Base-by-base conservation (phyloP, 2,797 vertebrate genomes). In the Parauchenoglanis punctatus region DNA sequence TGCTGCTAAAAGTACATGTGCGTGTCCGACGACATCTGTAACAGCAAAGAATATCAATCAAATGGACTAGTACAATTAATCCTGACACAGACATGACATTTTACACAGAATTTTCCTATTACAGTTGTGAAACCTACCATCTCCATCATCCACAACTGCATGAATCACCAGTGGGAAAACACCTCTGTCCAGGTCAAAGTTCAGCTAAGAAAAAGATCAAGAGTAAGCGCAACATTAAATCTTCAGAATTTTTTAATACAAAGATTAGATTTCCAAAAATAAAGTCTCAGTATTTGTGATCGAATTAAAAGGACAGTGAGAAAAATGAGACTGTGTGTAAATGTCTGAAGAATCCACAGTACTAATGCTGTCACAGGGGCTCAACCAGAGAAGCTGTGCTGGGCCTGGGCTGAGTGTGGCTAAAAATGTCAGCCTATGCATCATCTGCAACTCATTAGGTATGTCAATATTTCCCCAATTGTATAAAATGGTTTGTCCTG, bases 91-190 rank as follows among this genome's bases (percentile, higher is more conserved):
- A 80, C n/a, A 28, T 59, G 5, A 81, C 25, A 28, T 58, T 58
- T 49, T 52, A 25, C 5, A 59, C 0, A 63, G 35, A 72, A n/a
- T 40, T 1, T n/a, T 31, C 56, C 28, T 81, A 10, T 63, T 81
- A 10, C 1, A 17, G 20, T n/a, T 72, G 58, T 86, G 70, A 65
- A 20, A 93, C 97, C 92, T 94, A 99, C 98, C 98, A 0, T 99
- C 99, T 49, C 98, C 99, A 94, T 99, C 99, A 2, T 99, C 97
- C 77, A 99, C 98, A 88, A 98, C 95, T 0, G 99, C 98, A 89
- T 99, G 97, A 93, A 99, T 97, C 31, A 99, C 99, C 90, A 99
- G 96, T 23, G 99, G 99, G 89, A 99, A 99, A 89, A 99, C 94
- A 0, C 98, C 98, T 91, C 97, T 96, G 90, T 99, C 99, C 40